Evolutionary conservation across 2,888 invertebrate genomes (phyloP), one percentile per base, ranked within the genome.

Genomic region (Tipula lateralis): DNA sequence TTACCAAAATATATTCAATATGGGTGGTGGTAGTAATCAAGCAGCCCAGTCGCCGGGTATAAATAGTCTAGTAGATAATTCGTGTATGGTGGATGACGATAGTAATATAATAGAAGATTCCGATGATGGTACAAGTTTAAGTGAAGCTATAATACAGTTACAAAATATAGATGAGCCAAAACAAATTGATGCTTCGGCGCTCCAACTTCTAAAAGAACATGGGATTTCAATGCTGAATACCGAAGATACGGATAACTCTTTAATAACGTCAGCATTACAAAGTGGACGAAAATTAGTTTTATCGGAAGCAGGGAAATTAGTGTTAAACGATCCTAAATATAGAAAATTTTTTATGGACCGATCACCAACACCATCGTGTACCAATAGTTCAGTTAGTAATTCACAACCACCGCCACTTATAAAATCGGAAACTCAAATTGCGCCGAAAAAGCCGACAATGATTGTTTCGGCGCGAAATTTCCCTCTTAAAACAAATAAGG

Each of bases 211-310:
- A 85, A 95, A 96, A 89, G 93, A 94, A 87, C 96, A 97, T 90
- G 97, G 96, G 86, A 96, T 97, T 88, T 94, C 96, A 83, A 94
- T 97, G 94, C 92, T 97, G 88, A 95, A 96, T 84, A 92, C 93
- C 29, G 96, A 96, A 89, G 93, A 94, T 87, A 91, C 91, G 87
- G 89, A 93, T 91, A 90, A 95, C 91, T 88, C 88, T 85, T 92
- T 95, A 86, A 93, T 96, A 85, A 94, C 94, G 86, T 94, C 93
- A 85, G 96, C 96, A 36, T 92, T 97, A 89, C 95, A 96, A 91
- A 95, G 94, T 89, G 97, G 97, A 0, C 94, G 96, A 88, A 95
- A 95, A 86, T 93, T 97, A 84, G 94, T 96, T 86, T 92, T 97
- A 83, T 97, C 95, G 92, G 44, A 29, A 16, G 29, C 44, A 30